phyloP scores from a whole-genome alignment of 2,113 vertebrate species.

The Chionodraco myersi region DNA sequence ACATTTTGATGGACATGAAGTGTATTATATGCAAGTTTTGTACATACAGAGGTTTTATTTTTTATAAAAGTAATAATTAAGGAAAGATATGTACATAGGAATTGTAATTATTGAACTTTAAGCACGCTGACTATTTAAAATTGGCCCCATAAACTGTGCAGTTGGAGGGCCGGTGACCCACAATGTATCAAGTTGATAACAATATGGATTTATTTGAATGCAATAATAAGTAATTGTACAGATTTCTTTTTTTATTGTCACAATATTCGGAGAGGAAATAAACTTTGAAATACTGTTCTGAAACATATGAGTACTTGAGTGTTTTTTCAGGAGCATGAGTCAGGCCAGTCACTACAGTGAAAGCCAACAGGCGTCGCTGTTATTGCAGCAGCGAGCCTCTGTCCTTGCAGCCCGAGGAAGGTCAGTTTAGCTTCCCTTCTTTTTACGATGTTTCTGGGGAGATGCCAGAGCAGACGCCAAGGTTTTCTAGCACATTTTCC shows the following conservation, averaged over 20 bases:
- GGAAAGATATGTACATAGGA: slow-evolving; percentile 73
- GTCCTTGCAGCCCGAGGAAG: slow-evolving; percentile 73
- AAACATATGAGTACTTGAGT: not conserved
- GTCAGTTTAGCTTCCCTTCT: slow-evolving; percentile 51
- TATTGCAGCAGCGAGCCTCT: slow-evolving; percentile 52
- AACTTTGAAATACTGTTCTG: slow-evolving; percentile 72
- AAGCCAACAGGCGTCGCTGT: slow-evolving; percentile 77
- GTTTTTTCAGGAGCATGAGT: slow-evolving; percentile 18
- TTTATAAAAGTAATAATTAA: slow-evolving; percentile 76
- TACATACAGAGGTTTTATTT: slow-evolving; percentile 85
- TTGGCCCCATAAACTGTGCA: slow-evolving; percentile 55
- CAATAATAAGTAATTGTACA: slow-evolving; percentile 78
- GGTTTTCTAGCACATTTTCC: slow-evolving; percentile 41
- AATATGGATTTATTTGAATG: slow-evolving; percentile 75
- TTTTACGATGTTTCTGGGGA: slow-evolving; percentile 55
- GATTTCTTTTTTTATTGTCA: slow-evolving; percentile 72
- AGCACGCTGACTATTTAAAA: slow-evolving; percentile 83
- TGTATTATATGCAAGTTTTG: slow-evolving; percentile 85
- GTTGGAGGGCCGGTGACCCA: slow-evolving; percentile 55
- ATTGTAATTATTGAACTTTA: slow-evolving; percentile 77
- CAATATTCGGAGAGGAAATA: slow-evolving; percentile 75
- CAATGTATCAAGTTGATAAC: slow-evolving; percentile 76
- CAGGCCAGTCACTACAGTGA: slow-evolving; percentile 1
- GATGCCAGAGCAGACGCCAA: slow-evolving; percentile 57
- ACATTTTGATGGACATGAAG: slow-evolving; percentile 66